These are phyloP conservation scores for Ormyrus pomaceus DNA, from an alignment of 2,888 invertebrate species.

Conservation along the genomic window DNA sequence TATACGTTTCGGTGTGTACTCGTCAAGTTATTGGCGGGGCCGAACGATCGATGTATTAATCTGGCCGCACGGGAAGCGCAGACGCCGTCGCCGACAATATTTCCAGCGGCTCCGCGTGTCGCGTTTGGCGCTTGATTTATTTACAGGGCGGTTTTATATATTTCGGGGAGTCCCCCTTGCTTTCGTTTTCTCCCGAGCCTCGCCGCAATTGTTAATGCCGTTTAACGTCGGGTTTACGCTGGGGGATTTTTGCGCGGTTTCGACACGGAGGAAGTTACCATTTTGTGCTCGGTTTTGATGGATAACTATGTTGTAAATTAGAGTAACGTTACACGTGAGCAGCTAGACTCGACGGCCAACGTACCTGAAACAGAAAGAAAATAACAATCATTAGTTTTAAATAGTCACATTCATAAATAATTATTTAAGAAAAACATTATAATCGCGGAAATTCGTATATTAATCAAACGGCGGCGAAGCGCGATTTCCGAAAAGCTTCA, in stretches of 20 bases:
- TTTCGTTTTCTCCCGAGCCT: not conserved
- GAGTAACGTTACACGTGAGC: no score
- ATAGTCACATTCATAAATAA: not conserved
- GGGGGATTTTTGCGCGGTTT: no score
- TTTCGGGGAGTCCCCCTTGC: no score
- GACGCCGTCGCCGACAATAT: not conserved
- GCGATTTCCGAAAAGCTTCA: slow-evolving; percentile 5
- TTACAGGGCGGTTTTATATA: not conserved
- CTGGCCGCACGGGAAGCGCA: not conserved
- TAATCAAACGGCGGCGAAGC: not conserved
- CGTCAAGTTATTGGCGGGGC: slow-evolving; percentile 9
- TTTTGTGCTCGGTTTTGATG: no score
- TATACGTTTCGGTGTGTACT: no score
- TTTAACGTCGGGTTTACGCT: not conserved
- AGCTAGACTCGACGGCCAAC: not conserved
- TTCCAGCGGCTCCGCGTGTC: no score
- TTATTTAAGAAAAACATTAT: not conserved
- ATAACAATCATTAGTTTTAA: not conserved
- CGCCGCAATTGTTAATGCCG: not conserved
- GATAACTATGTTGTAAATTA: no score
- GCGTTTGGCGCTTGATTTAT: slow-evolving; percentile 31
- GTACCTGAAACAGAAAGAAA: slow-evolving; percentile 33
- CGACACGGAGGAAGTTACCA: no score
- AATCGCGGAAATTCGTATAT: no score
- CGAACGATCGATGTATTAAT: slow-evolving; percentile 12